phyloP scores from a whole-genome alignment of 2,797 vertebrate genomes.

The Todus mexicanus region DNA sequence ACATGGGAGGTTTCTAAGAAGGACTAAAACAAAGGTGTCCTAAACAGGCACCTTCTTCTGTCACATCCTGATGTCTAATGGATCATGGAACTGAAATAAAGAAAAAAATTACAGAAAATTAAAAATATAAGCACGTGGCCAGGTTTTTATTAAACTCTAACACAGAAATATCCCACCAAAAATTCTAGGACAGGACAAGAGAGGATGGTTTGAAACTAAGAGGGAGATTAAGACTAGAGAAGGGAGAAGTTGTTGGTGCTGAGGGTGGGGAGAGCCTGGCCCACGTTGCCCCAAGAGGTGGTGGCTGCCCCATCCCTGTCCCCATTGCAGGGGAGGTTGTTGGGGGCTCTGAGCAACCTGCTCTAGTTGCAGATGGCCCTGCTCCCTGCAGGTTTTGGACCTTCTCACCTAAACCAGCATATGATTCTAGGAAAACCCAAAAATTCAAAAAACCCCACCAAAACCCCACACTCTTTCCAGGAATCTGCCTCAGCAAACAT shows the following conservation, averaged over 20 bases:
- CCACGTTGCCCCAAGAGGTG: too few species aligned
- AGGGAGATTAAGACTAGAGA: too few species aligned
- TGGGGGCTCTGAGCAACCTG: too few species aligned
- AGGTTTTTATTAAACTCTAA: background rate
- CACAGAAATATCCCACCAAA: background rate
- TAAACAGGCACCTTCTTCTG: background rate
- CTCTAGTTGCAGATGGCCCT: too few species aligned
- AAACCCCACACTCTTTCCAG: background rate
- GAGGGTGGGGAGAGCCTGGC: too few species aligned
- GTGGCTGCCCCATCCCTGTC: too few species aligned
- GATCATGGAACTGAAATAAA: background rate
- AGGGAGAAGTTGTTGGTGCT: too few species aligned
- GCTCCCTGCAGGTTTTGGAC: too few species aligned
- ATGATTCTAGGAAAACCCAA: background rate
- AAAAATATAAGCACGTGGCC: too few species aligned
- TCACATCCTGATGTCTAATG: background rate
- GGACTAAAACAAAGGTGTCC: accelerated
- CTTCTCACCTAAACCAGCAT: too few species aligned
- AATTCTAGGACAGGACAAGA: too few species aligned
- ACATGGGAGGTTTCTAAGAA: background rate
- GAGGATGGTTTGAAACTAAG: background rate
- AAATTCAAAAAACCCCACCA: background rate
- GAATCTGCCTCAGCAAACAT: background rate
- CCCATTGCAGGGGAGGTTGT: too few species aligned
- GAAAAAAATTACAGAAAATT: background rate